Evolutionary conservation across 2,888 invertebrate species (phyloP), one percentile per base, ranked within the genome.

Genomic region (Trachelus troglodyta): DNA sequence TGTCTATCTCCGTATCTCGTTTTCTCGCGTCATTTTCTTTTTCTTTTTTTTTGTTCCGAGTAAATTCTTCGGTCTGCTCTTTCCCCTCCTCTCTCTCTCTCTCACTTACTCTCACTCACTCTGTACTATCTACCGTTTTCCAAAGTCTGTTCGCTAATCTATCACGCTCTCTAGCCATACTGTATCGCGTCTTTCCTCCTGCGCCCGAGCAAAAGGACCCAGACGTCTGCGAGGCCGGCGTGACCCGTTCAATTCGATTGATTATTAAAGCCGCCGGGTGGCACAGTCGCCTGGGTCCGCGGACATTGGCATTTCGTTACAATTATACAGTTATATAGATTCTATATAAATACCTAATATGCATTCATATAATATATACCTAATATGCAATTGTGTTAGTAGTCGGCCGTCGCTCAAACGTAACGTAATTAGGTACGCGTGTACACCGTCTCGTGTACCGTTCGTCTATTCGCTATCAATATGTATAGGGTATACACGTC

Each of bases 301-400:
- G 88, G 88, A 89, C 88, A 87, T 90, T 90, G 91, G 89, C 90
- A 90, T 91, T 91, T 90, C 87, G 86, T 91, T 90, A 91, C 87
- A 91, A 89, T 90, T 89, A 91, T 90, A 90, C 88, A 91, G 88
- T 89, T 90, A 90, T 88, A 90, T 90, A 90, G 90, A 90, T 90
- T 90, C 90, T 91, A 91, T 91, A 91, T 90, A 91, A 90, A 91
- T 91, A 91, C 88, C 90, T 90, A 91, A 89, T 91, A 91, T 90
- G 90, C 88, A 89, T 88, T 91, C 89, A 86, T 90, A 89, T 90
- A 89, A 90, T 91, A 91, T 90, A 91, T 91, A 90, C 87, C 90
- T 91, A 91, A 88, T 89, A 91, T 91, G 90, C 88, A 89, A 90
- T 89, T 89, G 88, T 89, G 85, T 89, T 87, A 87, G 84, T 90